phyloP scores from a whole-genome alignment of 2,113 vertebrate genomes.

The Ammodytes dubius region DNA sequence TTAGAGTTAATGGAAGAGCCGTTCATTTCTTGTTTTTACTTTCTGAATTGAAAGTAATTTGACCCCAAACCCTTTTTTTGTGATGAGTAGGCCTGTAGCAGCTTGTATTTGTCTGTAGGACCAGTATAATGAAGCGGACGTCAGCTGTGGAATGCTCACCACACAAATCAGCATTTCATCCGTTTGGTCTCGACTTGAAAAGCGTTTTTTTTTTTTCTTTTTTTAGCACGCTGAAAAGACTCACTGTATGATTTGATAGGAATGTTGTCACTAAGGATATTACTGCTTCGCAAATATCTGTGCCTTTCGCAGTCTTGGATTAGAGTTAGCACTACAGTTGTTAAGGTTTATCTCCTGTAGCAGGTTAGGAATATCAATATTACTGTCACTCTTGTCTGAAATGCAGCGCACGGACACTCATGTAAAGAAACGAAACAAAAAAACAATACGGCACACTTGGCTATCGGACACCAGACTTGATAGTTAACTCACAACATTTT shows the following conservation, averaged over 20 bases:
- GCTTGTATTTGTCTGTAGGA: slow-evolving; percentile 67
- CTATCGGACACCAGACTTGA: slow-evolving; percentile 60
- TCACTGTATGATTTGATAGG: slow-evolving; percentile 77
- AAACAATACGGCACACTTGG: slow-evolving; percentile 58
- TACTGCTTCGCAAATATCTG: slow-evolving; percentile 83
- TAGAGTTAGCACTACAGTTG: slow-evolving; percentile 75
- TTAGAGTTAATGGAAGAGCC: slow-evolving; percentile 39
- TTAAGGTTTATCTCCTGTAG: slow-evolving; percentile 75
- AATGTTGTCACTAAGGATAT: slow-evolving; percentile 79
- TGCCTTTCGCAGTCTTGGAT: slow-evolving; percentile 80
- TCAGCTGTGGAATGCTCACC: slow-evolving; percentile 75
- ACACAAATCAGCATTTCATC: slow-evolving; percentile 73
- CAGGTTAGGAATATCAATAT: slow-evolving; percentile 72
- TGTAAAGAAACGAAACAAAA: background rate
- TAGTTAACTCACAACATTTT: slow-evolving; percentile 38
- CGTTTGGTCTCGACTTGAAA: slow-evolving; percentile 74
- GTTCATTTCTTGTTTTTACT: slow-evolving; percentile 36
- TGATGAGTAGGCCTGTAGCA: slow-evolving; percentile 66
- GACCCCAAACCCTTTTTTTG: slow-evolving; percentile 41
- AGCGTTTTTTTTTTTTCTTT: slow-evolving; percentile 49
- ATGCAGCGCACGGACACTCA: slow-evolving; percentile 57
- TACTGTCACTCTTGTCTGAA: slow-evolving; percentile 63
- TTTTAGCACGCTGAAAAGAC: slow-evolving; percentile 64
- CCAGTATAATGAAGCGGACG: slow-evolving; percentile 75
- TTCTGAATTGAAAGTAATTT: slow-evolving; percentile 51